phyloP scores from a whole-genome alignment of 1,140 invertebrate species.

The Fragariocoptes setiger region DNA sequence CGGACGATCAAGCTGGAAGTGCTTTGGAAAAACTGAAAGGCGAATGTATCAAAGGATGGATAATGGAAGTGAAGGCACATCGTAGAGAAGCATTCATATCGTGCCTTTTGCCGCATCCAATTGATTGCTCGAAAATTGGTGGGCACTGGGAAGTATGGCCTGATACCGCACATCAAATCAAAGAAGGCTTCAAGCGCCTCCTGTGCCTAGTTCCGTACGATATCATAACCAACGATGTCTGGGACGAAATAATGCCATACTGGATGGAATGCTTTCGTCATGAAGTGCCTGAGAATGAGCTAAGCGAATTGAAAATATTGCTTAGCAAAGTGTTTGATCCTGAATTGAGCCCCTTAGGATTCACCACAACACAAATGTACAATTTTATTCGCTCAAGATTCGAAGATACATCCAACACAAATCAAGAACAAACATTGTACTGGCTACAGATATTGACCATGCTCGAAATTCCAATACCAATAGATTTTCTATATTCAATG shows the following conservation, averaged over 20 bases:
- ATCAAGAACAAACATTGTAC: constrained; percentile 66
- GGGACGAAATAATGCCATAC: constrained; percentile 10
- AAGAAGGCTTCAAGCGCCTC: constrained; percentile 61
- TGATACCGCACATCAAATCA: constrained; percentile 63
- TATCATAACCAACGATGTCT: constrained; percentile 56
- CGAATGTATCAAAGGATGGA: constrained; percentile 70
- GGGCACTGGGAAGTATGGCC: constrained; percentile 19
- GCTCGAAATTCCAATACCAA: constrained; percentile 54
- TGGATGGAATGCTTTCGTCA: constrained; percentile 53
- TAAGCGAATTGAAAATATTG: constrained; percentile 61
- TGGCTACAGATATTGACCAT: constrained; percentile 77
- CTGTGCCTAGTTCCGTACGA: constrained; percentile 91
- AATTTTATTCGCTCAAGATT: constrained; percentile 66
- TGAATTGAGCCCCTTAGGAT: constrained; percentile 71
- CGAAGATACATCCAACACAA: constrained; percentile 41
- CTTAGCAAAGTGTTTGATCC: constrained; percentile 81
- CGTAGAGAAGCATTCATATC: constrained; percentile 62
- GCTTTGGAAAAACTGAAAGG: constrained; percentile 64
- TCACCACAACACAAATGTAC: constrained; percentile 72
- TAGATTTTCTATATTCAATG: constrained; percentile 51
- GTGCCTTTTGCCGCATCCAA: constrained; percentile 48
- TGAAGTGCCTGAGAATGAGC: constrained; percentile 66
- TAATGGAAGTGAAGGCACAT: constrained; percentile 43
- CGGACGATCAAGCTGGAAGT: constrained; percentile 58
- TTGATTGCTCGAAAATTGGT: constrained; percentile 46